Evolutionary conservation across 2,888 invertebrate genomes (phyloP), one percentile per base, ranked within the genome.

Genomic region (Elegia similella): DNA sequence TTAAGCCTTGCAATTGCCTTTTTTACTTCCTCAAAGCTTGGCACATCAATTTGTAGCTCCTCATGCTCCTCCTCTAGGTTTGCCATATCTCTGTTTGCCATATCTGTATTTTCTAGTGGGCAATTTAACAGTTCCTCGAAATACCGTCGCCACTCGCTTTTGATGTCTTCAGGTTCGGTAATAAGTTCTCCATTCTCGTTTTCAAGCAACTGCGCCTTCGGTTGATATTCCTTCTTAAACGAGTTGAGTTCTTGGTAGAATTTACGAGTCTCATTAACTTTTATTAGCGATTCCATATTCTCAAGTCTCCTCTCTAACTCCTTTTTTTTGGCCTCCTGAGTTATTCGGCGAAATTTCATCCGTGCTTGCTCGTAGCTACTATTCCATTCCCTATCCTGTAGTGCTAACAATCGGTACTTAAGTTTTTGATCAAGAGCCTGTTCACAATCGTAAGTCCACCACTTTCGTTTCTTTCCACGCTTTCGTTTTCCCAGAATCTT

Each of bases 221-320:
- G 30, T n/a, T 48, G 48, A n/a, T 48, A 46, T 5, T 8, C 12
- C 12, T 46, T 48, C 5, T 44, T 17, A 44, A 48, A 1, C 30
- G n/a, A 30, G 48, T n/a, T 48, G 30, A 48, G 12, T 48, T 48
- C n/a, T 30, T 30, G n/a, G 30, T 48, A 48, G 23, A 48, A 29
- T 12, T 48, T 23, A 12, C 48, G 30, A 5, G 48, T 13, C 30
- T 48, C n/a, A 13, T 48, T 29, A 12, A 8, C 5, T 48, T 30
- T 48, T n/a, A 29, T 3, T 30, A 30, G 7, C 12, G 6, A 12
- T n/a, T 30, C 30, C 48, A 30, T 30, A 1, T 23, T 7, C 30
- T 30, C 48, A 17, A 30, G 30, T 30, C 23, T 23, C 30, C 12
- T 23, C 30, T 48, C 48, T n/a, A 29, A 6, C 23, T 30, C 30